Base-by-base conservation (phyloP, 2,888 invertebrate genomes). In the Isoperla grammatica region DNA sequence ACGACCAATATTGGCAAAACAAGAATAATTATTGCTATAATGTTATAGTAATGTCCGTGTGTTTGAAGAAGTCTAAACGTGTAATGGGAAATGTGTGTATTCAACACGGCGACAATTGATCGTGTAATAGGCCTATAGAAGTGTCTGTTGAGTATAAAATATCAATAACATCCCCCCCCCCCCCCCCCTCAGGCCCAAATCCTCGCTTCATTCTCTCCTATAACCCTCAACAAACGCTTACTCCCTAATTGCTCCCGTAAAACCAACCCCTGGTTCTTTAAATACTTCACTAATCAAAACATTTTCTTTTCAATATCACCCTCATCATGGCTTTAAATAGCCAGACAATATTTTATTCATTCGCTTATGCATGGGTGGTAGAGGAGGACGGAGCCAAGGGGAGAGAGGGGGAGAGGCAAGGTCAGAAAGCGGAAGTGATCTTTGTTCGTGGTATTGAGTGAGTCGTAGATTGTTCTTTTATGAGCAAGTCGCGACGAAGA, bases 351-450 rank as follows among this genome's bases (percentile, higher is more conserved):
- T 54, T 53, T 20, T 22, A 40, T 39, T 37, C 42, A 13, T 40
- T 42, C 23, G 23, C 29, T 59, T 54, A 8, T 37, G 17, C 17
- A 53, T 53, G 53, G 35, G 39, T 8, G 17, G 9, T 2, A 19
- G 39, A 8, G 29, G 29, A 8, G 53, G n/a, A n/a, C n/a, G 15
- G 53, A 39, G 20, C 17, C 45, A 46, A 59, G 53, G 59, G 53
- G 42, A 59, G 35, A 53, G 43, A 53, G 29, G 29, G 29, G 29
- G 53, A n/a, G 53, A 39, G 20, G 39, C 45, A 46, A 59, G 53
- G 59, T 59, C 53, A 59, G 35, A 53, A 53, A 53, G 45, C 54
- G 59, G 59, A 59, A 59, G 54, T 45, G 20, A 19, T 29, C 54
- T 40, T 59, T 59, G 59, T 58, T 50, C 50, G 53, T 23, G 15